Evolutionary conservation across 2,797 vertebrate genomes (phyloP), one percentile per base, ranked within the genome.

Genomic region (Gymnothorax reevesii): DNA sequence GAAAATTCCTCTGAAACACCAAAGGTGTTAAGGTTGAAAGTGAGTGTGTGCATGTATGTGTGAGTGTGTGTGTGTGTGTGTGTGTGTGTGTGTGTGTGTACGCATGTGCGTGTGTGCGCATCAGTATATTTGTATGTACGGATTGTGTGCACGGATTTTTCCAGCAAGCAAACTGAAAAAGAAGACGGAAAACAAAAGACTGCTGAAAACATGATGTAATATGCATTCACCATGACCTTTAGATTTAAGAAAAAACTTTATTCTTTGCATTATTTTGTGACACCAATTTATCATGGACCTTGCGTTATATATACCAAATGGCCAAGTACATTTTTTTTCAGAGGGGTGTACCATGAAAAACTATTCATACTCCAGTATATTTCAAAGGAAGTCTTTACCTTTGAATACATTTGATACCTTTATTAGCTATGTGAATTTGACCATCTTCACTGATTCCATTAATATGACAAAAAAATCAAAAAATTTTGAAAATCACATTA

Each of bases 391-490:
- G 85, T 86, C 89, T 86, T 91, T 88, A 88, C 89, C 88, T 73
- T 60, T 86, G 92, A 90, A 91, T 88, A 89, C 91, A 92, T 91
- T 80, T 1, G 5, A 80, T 12, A 52, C 49, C 52, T 54, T 54
- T 92, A 91, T 92, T 86, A 91, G 87, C 91, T 79, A 89, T 90
- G 91, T 86, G 86, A 89, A 92, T 92, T 90, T 88, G 88, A 89
- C 27, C 3, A 6, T 82, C 77, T 80, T 52, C 77, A 80, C 52
- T n/a, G 17, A 54, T 80, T 33, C 20, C 9, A 22, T 80, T 22
- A 52, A 52, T 52, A 22, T 80, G 17, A 1, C 4, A 17, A 17
- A 9, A n/a, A 52, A 77, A 77, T 42, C 1, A 42, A 42, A 42
- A 42, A 42, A 42, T 42, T 42, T 42, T 42, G 17, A 80, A 80